Base-by-base conservation (phyloP, 2,888 invertebrate species). In the Linnaemya vulpina region DNA sequence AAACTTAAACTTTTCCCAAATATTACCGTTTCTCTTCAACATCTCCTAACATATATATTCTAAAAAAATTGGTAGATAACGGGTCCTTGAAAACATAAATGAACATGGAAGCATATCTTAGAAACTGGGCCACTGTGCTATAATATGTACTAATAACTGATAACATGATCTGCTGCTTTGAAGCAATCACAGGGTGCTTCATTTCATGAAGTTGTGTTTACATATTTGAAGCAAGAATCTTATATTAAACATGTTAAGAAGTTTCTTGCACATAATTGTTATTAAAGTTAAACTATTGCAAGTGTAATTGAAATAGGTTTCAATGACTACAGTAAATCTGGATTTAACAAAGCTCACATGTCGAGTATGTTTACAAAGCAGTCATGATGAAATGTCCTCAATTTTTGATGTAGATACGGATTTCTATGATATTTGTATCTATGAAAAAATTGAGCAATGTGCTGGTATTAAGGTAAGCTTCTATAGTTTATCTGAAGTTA, bases 301-400 rank as follows among this genome's bases (percentile, higher is more conserved):
- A 30, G 30, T 30, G 30, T 30, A 30, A 30, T 8, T 22, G 62
- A 55, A 55, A 11, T 38, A 20, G 1, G 40, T 17, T 46, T 55
- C 51, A 20, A 83, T 79, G 83, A 17, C 63, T 17, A 17, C 43
- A 13, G 17, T 70, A 65, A 71, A 58, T 53, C 65, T 63, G 0
- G 65, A 77, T 62, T 74, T 86, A 11, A 46, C 76, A 53, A 35
- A 65, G 53, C 43, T 73, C 7, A 68, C 71, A 20, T 91, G 91
- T 65, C 88, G 91, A 11, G 90, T 91, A 82, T 91, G 91, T 68
- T 83, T 91, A 13, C 89, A 90, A 85, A 88, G 88, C 40, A 89
- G 87, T 40, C 84, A 86, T 0, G 87, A 89, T 25, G 70, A 75
- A 58, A 90, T 91, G 92, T 86, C 87, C 5, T 89, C 91, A 43